Percentiles rank a stretch among this genome's conserved stretches.
Evolutionary conservation across 2,797 vertebrate genomes (phyloP).

Genomic region (Fistularia commersonii): DNA sequence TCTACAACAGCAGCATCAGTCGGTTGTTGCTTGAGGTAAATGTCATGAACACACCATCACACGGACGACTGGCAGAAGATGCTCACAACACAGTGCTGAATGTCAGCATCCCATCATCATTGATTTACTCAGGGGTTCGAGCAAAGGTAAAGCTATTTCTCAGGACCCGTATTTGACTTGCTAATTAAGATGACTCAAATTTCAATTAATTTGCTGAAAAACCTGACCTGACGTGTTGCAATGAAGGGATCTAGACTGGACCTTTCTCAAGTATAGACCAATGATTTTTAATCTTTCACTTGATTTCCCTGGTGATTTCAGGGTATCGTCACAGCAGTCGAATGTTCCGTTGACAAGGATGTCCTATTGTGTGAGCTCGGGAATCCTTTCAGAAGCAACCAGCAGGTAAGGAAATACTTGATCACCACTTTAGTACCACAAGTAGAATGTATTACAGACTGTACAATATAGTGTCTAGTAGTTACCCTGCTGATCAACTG

Average conservation of each 20-base stretch:
- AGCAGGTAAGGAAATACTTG: conserved; percentile 49
- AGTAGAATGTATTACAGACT: too few relatives aligned
- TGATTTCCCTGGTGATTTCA: conserved; percentile 32
- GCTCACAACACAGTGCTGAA: conserved; percentile 45
- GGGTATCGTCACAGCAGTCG: conserved; percentile 8
- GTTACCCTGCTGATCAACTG: neutral
- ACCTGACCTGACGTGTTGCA: too few relatives aligned
- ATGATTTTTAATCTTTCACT: too few relatives aligned
- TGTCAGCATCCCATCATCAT: conserved; percentile 28
- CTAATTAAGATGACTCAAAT: neutral
- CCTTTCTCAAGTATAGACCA: too few relatives aligned
- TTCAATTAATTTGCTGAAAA: too few relatives aligned
- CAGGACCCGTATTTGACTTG: neutral
- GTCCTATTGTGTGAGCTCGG: conserved; percentile 82
- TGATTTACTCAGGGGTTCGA: conserved; percentile 47
- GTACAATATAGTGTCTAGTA: too few relatives aligned
- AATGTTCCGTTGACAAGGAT: conserved; percentile 32
- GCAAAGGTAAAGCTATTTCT: conserved; percentile 21
- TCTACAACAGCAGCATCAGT: conserved; percentile 16
- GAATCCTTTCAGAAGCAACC: conserved; percentile 84
- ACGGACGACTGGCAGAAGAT: conserved; percentile 39
- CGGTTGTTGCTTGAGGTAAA: conserved; percentile 43
- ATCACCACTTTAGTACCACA: too few relatives aligned
- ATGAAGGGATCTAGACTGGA: too few relatives aligned
- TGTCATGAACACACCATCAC: conserved; percentile 32